Evolutionary conservation across 2,888 invertebrate genomes (phyloP).

Genomic region (Entomobrya proxima): DNA sequence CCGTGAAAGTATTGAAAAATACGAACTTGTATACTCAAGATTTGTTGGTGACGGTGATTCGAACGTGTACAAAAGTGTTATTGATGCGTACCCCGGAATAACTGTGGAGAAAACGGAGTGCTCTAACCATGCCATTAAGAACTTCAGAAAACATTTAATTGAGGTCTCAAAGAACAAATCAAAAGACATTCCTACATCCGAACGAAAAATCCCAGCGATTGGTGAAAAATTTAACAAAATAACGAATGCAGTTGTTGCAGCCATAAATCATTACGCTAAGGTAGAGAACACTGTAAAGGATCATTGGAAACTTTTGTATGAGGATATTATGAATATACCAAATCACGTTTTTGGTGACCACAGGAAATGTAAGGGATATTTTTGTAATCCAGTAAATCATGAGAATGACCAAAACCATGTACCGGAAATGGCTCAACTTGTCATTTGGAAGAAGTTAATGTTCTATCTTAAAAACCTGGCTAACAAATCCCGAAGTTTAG

Average conservation of each 20-base stretch:
- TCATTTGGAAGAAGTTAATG: no score
- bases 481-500: background rate
- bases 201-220: background rate
- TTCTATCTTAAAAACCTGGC: no score
- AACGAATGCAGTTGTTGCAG: background rate
- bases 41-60: slow-evolving; percentile 56
- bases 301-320: background rate
- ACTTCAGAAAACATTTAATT: background rate
- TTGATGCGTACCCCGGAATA: background rate
- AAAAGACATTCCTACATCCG: background rate
- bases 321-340: slow-evolving; percentile 8
- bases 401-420: no score
- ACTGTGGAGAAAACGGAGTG: slow-evolving; percentile 45
- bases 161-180: background rate
- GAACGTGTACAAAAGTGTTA: background rate
- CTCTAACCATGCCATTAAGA: slow-evolving; percentile 32
- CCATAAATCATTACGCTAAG: background rate
- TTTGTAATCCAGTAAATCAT: no score
- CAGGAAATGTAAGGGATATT: background rate
- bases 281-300: background rate
- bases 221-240: background rate
- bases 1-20: background rate
- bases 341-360: slow-evolving; percentile 34
- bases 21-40: slow-evolving; percentile 22
- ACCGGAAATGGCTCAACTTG: no score